Conservation (phyloP, 2,888 invertebrate genomes). For the Acheta domesticus region DNA sequence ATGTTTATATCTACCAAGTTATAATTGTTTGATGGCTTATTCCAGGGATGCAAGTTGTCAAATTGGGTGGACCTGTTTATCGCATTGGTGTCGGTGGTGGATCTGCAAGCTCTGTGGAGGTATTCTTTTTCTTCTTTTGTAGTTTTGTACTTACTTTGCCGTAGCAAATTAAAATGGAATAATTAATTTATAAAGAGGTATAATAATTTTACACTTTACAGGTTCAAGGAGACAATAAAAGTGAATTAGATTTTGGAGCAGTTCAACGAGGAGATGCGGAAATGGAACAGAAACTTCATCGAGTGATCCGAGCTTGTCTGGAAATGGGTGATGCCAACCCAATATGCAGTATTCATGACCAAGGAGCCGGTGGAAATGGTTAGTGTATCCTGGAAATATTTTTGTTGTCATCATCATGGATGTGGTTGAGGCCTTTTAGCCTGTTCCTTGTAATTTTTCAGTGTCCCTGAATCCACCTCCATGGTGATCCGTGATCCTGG, state of each 20-base stretch:
- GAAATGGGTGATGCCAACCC: conserved; percentile 82
- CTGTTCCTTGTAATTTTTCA: too few species aligned
- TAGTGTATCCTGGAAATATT: conserved; percentile 29
- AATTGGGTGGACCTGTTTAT: conserved; percentile 93
- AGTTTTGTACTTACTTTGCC: neutral
- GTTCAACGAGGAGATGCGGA: conserved; percentile 96
- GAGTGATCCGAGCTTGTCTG: conserved; percentile 87
- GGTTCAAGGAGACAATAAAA: conserved; percentile 84
- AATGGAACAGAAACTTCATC: conserved; percentile 96
- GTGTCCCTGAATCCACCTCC: too few species aligned
- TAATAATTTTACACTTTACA: conserved; percentile 36
- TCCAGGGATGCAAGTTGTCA: conserved; percentile 82
- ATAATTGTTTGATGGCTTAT: too few species aligned
- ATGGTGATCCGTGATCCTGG: too few species aligned
- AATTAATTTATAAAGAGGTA: neutral
- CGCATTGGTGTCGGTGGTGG: conserved; percentile 98
- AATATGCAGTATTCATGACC: conserved; percentile 94
- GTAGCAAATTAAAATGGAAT: neutral
- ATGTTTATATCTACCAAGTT: too few species aligned
- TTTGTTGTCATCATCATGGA: neutral
- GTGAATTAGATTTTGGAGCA: conserved; percentile 89
- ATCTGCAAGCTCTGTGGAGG: conserved; percentile 92
- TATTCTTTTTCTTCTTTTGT: conserved; percentile 38
- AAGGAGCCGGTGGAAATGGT: conserved; percentile 97
- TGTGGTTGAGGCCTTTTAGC: too few species aligned